Conservation (phyloP, 2,113 vertebrate genomes). For the Rhineura floridana region DNA sequence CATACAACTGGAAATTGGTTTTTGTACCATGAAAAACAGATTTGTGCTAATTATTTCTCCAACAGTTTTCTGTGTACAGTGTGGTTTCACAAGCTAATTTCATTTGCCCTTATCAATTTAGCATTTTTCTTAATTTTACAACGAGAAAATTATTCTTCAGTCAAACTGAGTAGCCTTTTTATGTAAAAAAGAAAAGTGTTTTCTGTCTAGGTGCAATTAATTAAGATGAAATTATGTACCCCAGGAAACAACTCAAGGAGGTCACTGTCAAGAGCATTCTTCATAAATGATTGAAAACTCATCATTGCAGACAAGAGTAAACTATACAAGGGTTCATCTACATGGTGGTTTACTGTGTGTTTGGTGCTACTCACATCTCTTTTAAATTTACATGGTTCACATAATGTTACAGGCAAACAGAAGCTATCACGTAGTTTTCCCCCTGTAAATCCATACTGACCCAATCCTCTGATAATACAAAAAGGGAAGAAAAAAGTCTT, state of each 20-base stretch:
- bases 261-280: background rate
- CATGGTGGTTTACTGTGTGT: too few relatives aligned
- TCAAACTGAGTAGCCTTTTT: slow-evolving; percentile 13
- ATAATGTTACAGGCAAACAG: too few relatives aligned
- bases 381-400: too few relatives aligned
- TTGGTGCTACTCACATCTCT: too few relatives aligned
- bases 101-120: slow-evolving; percentile 11
- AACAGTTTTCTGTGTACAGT: background rate
- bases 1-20: background rate
- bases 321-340: too few relatives aligned
- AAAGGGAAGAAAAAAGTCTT: too few relatives aligned
- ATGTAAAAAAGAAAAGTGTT: background rate
- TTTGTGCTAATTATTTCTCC: slow-evolving; percentile 11
- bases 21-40: slow-evolving; percentile 4
- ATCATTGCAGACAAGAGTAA: slow-evolving; percentile 37
- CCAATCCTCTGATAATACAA: too few relatives aligned
- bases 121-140: slow-evolving; percentile 41
- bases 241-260: slow-evolving; percentile 36
- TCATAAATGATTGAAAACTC: slow-evolving; percentile 47
- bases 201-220: slow-evolving; percentile 50
- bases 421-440: too few relatives aligned
- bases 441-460: too few relatives aligned
- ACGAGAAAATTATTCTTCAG: slow-evolving; percentile 18
- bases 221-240: slow-evolving; percentile 40
- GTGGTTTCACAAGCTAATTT: slow-evolving; percentile 5